A percentile compares a stretch with the other conserved stretches of the same genome.
Conservation (phyloP, 2,888 invertebrate species). For the Oegoconia quadripuncta region DNA sequence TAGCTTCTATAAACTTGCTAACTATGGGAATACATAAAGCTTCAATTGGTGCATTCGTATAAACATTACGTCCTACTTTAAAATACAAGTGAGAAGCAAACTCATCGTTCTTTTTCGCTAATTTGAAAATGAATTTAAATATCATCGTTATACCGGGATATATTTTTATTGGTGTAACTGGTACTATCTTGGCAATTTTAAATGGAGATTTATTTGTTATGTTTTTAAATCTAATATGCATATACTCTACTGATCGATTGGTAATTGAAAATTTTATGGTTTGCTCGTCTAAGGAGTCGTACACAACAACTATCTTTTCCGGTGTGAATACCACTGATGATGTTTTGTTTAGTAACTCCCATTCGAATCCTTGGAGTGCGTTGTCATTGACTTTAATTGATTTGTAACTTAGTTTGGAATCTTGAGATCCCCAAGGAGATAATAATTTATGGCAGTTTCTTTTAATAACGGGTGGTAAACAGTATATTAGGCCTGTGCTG, state of each 20-base stretch:
- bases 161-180: constrained; percentile 39
- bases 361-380: too few species aligned
- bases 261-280: constrained; percentile 43
- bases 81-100: constrained; percentile 45
- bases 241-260: constrained; percentile 40
- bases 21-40: constrained; percentile 43
- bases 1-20: constrained; percentile 27
- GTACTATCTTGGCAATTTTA: constrained; percentile 34
- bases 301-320: constrained; percentile 32
- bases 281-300: constrained; percentile 35
- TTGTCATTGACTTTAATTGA: too few species aligned
- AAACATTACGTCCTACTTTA: constrained; percentile 39
- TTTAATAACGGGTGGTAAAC: too few species aligned
- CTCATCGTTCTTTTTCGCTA: constrained; percentile 29
- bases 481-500: too few species aligned
- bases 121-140: constrained; percentile 42
- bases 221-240: constrained; percentile 42
- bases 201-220: constrained; percentile 41
- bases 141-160: constrained; percentile 47
- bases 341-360: constrained; percentile 29
- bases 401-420: too few species aligned
- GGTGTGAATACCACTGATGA: constrained; percentile 38
- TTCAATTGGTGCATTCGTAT: constrained; percentile 29
- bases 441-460: too few species aligned
- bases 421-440: too few species aligned